Conservation (phyloP, 2,888 invertebrate species). For the Metallyticus violacea region DNA sequence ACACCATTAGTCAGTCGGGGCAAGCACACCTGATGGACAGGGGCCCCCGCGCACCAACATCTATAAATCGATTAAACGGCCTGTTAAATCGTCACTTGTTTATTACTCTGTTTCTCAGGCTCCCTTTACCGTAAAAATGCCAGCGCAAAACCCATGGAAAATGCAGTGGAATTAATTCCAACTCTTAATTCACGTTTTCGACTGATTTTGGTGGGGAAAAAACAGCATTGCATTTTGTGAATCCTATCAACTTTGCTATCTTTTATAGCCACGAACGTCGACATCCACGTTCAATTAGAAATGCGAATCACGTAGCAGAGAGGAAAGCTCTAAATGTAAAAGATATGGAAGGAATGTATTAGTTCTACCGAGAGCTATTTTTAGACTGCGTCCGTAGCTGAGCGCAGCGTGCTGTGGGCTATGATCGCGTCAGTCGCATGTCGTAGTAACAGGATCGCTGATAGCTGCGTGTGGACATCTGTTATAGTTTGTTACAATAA, state of each 20-base stretch:
- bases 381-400: too few species aligned
- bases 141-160: background rate
- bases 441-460: too few species aligned
- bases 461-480: too few species aligned
- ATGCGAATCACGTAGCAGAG: too few species aligned
- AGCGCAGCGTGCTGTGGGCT: too few species aligned
- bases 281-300: background rate
- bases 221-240: background rate
- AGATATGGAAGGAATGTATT: too few species aligned
- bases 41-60: background rate
- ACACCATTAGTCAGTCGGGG: constrained; percentile 44
- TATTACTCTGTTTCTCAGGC: background rate
- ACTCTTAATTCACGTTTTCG: background rate
- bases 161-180: background rate
- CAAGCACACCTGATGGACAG: constrained; percentile 40
- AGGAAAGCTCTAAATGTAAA: too few species aligned
- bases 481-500: too few species aligned
- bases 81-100: constrained; percentile 13
- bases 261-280: background rate
- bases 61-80: constrained; percentile 15
- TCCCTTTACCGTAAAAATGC: background rate
- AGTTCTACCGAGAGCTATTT: too few species aligned
- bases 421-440: too few species aligned
- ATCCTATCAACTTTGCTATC: background rate
- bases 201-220: background rate